Percentiles rank a stretch among this genome's conserved stretches.
phyloP scores from a whole-genome alignment of 2,888 invertebrate genomes.

The Orthonychiurus folsomi region DNA sequence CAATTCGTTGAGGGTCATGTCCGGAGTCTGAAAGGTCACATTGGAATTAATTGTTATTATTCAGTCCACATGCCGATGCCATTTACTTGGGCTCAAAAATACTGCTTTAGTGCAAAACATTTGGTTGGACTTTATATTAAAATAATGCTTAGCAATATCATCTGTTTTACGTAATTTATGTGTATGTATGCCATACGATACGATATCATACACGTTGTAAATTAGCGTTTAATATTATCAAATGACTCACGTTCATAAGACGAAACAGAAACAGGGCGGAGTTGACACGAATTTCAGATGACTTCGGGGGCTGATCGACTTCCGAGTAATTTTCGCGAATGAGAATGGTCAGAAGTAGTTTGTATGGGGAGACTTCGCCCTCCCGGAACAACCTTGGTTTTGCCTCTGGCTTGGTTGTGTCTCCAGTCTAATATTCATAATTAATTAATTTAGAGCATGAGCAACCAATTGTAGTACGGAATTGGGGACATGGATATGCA shows the following conservation, averaged over 20 bases:
- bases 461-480: too few species aligned
- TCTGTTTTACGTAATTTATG: too few species aligned
- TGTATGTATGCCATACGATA: too few species aligned
- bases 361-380: conserved; percentile 36
- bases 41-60: too few species aligned
- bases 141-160: not conserved
- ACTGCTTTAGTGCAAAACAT: too few species aligned
- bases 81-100: too few species aligned
- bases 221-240: too few species aligned
- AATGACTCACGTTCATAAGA: too few species aligned
- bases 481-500: not conserved
- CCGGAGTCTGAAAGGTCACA: conserved; percentile 22
- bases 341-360: conserved; percentile 28
- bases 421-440: too few species aligned
- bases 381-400: conserved; percentile 22
- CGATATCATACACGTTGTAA: too few species aligned
- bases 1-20: conserved; percentile 26
- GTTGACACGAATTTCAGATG: conserved; percentile 20
- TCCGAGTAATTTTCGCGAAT: conserved; percentile 29
- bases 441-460: too few species aligned
- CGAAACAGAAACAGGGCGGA: conserved; percentile 17
- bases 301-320: conserved; percentile 10
- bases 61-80: too few species aligned
- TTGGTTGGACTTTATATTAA: not conserved
- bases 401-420: not conserved